Conservation (phyloP, 2,113 vertebrate genomes). For the Pluvianellus socialis region DNA sequence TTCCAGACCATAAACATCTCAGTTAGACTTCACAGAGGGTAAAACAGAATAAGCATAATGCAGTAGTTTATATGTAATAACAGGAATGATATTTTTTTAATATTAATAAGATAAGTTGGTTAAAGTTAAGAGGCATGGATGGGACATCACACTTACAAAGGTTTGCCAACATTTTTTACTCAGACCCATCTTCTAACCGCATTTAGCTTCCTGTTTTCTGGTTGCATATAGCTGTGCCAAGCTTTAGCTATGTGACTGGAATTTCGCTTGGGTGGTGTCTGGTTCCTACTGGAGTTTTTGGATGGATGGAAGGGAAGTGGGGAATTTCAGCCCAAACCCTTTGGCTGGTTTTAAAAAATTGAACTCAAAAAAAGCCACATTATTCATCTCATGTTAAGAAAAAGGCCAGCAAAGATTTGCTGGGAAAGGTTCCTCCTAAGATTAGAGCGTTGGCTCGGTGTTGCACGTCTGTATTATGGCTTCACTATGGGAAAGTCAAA, state of each 20-base stretch:
- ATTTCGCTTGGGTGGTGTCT: slow-evolving; percentile 10
- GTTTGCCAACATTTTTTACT: neutral
- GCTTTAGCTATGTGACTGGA: neutral
- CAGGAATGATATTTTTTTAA: neutral
- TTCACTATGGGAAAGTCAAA: neutral
- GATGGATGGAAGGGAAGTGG: neutral
- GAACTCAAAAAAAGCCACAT: neutral
- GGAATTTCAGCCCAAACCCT: neutral
- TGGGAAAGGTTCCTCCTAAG: neutral
- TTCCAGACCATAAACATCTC: neutral
- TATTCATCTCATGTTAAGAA: neutral
- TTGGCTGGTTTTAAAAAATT: neutral
- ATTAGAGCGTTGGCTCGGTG: neutral
- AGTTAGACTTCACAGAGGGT: neutral
- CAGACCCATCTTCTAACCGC: neutral
- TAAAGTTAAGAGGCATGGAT: neutral
- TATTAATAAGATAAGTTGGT: neutral
- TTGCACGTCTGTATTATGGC: neutral
- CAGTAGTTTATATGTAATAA: neutral
- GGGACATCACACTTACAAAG: neutral
- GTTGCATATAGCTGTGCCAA: neutral
- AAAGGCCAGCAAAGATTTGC: neutral
- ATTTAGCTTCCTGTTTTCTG: slow-evolving; percentile 23
- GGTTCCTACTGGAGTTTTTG: neutral
- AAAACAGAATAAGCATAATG: neutral